Base-by-base conservation (phyloP, 2,888 invertebrate genomes). In the Pherbina coryleti region DNA sequence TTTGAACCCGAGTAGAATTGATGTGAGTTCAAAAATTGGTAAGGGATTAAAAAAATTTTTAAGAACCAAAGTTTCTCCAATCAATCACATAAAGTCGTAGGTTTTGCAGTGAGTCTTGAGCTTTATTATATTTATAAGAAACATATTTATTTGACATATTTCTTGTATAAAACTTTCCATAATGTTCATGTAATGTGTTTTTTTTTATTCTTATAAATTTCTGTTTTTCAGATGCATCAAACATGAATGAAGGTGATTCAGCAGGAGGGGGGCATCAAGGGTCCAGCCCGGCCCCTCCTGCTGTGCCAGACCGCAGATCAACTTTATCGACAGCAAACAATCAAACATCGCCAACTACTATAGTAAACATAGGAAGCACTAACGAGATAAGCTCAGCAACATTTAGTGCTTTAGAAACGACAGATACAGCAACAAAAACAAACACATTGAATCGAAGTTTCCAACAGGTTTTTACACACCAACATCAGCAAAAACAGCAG, bases 201-300 rank as follows among this genome's bases (percentile, higher is more conserved):
- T 19, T 55, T 22, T 17, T 19, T 19, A 17, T 55, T 55, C 8
- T 28, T 19, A 3, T 53, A 53, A 14, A 5, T 77, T 74, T 79
- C 75, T 76, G 22, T 70, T 78, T 76, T 86, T 72, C 83, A 90
- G 90, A 90, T 90, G 90, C 89, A 87, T 89, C 89, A 89, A 89
- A 89, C 89, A 90, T 90, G 90, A 90, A 90, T 89, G 90, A 90
- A 87, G 89, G 89, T 87, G 89, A 89, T 88, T 89, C 90, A 89
- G 90, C 90, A 90, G 90, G 90, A 90, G 90, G 89, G 88, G 90
- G 90, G 89, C 90, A 89, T 86, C 88, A 88, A 90, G 89, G 90
- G 88, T 85, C 85, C 84, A 87, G 85, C 89, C 89, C 89, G 87
- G 90, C 89, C 89, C 89, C 89, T 90, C 90, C 90, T 90, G 90